Evolutionary conservation across 2,888 invertebrate species (phyloP), one percentile per base, ranked within the genome.

Genomic region (Agriopis marginaria): DNA sequence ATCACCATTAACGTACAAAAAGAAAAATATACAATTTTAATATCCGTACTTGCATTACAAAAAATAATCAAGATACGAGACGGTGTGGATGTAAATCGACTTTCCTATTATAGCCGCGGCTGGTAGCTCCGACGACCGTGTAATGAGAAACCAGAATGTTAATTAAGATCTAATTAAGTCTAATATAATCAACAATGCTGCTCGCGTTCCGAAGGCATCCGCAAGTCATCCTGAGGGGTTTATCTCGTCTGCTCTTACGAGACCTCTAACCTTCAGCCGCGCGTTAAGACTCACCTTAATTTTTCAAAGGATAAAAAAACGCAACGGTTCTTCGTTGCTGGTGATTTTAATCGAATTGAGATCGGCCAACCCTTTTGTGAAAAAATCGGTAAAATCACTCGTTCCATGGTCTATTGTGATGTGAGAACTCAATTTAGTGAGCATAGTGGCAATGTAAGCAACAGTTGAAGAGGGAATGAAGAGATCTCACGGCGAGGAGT

Each of bases 121-220:
- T 89, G 86, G 92, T 92, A 92, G 93, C 91, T 83, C 83, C 80
- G 91, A 90, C 90, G 86, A 92, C 90, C 93, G 92, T 93, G 93
- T 93, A 94, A 94, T 94, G 91, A 93, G 93, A 94, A 93, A 92
- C 89, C 90, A 89, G 90, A 93, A 93, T 92, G 92, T 92, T 94
- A 93, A 94, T 93, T 93, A 93, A 92, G 93, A 92, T 92, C 92
- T 92, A 94, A 94, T 94, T 92, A 93, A 92, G 85, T 93, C 90
- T 93, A 94, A 93, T 94, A 93, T 93, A 94, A 93, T 93, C 93
- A 93, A 92, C 92, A 92, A 93, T 91, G 92, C 89, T 91, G 91
- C 90, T 89, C 88, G 91, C 91, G 89, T 90, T 90, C 87, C 88
- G 88, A 87, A 88, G 88, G 89, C 90, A 89, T 89, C 86, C 86